phyloP scores from a whole-genome alignment of 2,113 vertebrate species.

The Balaeniceps rex region DNA sequence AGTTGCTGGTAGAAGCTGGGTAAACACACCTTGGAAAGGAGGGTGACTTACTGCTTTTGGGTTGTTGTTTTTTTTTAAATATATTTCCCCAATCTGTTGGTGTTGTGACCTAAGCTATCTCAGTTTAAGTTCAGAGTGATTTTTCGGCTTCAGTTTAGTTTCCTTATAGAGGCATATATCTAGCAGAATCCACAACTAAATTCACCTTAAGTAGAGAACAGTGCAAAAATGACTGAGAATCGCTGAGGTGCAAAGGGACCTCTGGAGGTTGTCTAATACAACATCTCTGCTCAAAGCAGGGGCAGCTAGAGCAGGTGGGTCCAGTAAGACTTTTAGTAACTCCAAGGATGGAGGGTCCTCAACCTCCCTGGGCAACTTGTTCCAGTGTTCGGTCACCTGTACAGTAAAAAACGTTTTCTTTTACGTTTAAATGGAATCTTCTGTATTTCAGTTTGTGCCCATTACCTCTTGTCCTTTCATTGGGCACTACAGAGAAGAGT shows the following conservation, averaged over 20 bases:
- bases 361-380: not conserved
- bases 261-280: not conserved
- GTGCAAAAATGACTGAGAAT: not conserved
- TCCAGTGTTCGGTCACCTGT: not conserved
- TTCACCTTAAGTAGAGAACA: not conserved
- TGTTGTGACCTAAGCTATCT: not conserved
- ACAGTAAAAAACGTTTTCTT: not conserved
- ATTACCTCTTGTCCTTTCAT: not conserved
- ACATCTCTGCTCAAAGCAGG: not conserved
- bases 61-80: not conserved
- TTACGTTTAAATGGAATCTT: not conserved
- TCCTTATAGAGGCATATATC: not conserved
- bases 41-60: not conserved
- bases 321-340: not conserved
- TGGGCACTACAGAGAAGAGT: not conserved
- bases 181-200: not conserved
- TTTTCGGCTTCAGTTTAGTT: not conserved
- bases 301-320: not conserved
- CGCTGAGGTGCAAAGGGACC: not conserved
- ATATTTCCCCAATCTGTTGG: not conserved
- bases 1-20: not conserved
- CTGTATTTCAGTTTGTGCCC: not conserved
- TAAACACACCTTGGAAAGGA: not conserved
- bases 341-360: not conserved
- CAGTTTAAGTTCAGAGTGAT: not conserved